Evolutionary conservation across 2,797 vertebrate genomes (phyloP).

Genomic region (Channa striata): DNA sequence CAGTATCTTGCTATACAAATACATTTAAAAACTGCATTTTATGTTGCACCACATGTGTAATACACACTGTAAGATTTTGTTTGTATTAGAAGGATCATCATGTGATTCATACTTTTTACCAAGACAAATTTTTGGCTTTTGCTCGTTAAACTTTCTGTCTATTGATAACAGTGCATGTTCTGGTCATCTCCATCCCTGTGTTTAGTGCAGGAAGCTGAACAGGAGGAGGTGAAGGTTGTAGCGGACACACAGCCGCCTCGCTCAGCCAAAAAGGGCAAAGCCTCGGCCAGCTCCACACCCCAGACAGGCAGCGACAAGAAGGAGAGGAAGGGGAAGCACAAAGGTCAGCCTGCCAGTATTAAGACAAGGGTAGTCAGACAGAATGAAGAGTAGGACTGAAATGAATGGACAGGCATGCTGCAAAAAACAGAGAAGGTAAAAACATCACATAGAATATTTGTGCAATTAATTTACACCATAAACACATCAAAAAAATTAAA

Average conservation of each 20-base stretch:
- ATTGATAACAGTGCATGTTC: conserved; percentile 16
- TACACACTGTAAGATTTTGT: background rate
- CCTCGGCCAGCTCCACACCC: conserved; percentile 86
- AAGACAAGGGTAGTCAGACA: conserved; percentile 18
- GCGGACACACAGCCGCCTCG: conserved; percentile 88
- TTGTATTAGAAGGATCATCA: too few relatives aligned
- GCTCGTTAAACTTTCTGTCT: conserved; percentile 1
- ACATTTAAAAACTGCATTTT: background rate
- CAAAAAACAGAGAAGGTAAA: conserved; percentile 1
- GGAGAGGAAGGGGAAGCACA: conserved; percentile 96
- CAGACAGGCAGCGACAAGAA: conserved; percentile 93
- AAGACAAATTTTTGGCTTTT: too few relatives aligned
- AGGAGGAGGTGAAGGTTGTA: conserved; percentile 90
- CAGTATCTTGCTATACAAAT: background rate
- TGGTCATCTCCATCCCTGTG: conserved; percentile 33
- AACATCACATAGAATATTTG: background rate
- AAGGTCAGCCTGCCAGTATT: conserved; percentile 89
- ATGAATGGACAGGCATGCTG: conserved; percentile 5
- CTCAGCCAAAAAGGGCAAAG: conserved; percentile 93
- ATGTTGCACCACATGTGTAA: background rate
- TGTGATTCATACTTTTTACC: too few relatives aligned
- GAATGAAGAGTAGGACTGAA: background rate
- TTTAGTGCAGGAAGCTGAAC: conserved; percentile 96
- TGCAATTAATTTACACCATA: background rate
- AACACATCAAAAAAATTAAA: conserved; percentile 1